Evolutionary conservation across 2,113 vertebrate genomes (phyloP), one percentile per base, ranked within the genome.

Genomic region (Calidris pygmaea): DNA sequence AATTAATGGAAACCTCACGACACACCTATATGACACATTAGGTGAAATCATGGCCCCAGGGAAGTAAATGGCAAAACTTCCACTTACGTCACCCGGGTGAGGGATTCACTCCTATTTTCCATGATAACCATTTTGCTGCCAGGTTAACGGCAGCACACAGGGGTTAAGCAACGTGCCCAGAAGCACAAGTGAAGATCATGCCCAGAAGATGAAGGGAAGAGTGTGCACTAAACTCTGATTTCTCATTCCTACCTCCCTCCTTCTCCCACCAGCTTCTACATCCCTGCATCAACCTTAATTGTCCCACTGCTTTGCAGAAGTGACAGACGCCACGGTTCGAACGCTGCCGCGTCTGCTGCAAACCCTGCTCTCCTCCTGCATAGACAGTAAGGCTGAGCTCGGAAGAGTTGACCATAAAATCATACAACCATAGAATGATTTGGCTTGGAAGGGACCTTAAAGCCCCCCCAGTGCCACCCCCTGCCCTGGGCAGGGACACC

Each of bases 31-130:
- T 6, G 50, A 92, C 48, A 82, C 58, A 70, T 18, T 13, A 86
- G 90, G 66, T 89, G 86, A 93, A 95, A 73, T 79, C 92, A 70
- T 43, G n/a, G 58, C 77, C 86, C 55, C 50, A 6, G 89, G 84
- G 84, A 85, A 76, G 30, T 7, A 41, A 87, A 53, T 15, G 80
- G 71, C 80, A 76, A 66, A 89, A 45, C 48, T 85, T 65, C 77
- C 48, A 82, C 77, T 89, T 67, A 76, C 16, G 0, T 95, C 91
- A 96, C 5, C 17, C 7, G 8, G 53, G 50, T 76, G 34, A 79
- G 71, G 58, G 58, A 66, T 85, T 91, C 74, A 71, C 37, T 89
- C 55, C 37, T 23, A 14, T 47, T 67, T 89, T 89, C 89, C 47
- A 62, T 9, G 8, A 29, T n/a, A 60, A 32, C 22, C 26, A 18